A percentile compares a stretch with the other conserved stretches of the same genome.
These are phyloP conservation scores for Lordiphosa clarofinis DNA, from an alignment of 1,140 invertebrate genomes.

Conservation along the genomic window DNA sequence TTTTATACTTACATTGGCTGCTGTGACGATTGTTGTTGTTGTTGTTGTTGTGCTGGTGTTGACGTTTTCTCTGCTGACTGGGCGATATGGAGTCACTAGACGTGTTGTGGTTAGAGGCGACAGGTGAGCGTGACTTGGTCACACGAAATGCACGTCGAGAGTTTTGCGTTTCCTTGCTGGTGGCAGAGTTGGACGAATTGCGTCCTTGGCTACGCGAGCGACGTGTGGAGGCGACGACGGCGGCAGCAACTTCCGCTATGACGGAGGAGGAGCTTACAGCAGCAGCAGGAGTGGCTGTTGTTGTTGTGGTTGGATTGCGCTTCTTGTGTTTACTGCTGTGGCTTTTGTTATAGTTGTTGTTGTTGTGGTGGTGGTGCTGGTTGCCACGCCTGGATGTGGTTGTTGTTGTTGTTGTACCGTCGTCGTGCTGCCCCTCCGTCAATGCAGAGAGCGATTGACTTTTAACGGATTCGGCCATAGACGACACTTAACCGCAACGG, in stretches of 20 bases:
- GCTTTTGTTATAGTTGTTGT: slow-evolving; percentile 35
- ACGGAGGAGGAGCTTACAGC: slow-evolving; percentile 35
- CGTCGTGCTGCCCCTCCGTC: slow-evolving; percentile 80
- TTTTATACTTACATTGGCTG: slow-evolving; percentile 38
- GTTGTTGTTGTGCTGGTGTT: slow-evolving; percentile 11
- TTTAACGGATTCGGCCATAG: slow-evolving; percentile 80
- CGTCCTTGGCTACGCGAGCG: slow-evolving; percentile 59
- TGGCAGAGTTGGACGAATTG: slow-evolving; percentile 6
- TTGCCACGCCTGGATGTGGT: slow-evolving; percentile 24
- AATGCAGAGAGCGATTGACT: slow-evolving; percentile 80
- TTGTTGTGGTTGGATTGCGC: slow-evolving; percentile 16
- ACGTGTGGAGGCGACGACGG: slow-evolving; percentile 18
- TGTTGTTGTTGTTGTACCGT: slow-evolving; percentile 48
- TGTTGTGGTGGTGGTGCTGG: slow-evolving; percentile 26
- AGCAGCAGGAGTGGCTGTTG: slow-evolving; percentile 17
- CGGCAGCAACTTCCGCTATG: slow-evolving; percentile 7
- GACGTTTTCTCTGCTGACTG: slow-evolving; percentile 12
- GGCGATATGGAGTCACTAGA: slow-evolving; percentile 5
- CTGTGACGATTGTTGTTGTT: slow-evolving; percentile 27
- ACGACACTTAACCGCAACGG: slow-evolving; percentile 80
- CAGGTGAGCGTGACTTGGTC: slow-evolving; percentile 18
- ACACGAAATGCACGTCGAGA: slow-evolving; percentile 25
- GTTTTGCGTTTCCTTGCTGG: slow-evolving; percentile 23
- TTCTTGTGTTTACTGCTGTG: slow-evolving; percentile 25
- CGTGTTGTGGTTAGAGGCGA: slow-evolving; percentile 22